These are phyloP conservation scores for Lepidurus apus DNA, from an alignment of 1,140 invertebrate genomes.

Conservation along the genomic window DNA sequence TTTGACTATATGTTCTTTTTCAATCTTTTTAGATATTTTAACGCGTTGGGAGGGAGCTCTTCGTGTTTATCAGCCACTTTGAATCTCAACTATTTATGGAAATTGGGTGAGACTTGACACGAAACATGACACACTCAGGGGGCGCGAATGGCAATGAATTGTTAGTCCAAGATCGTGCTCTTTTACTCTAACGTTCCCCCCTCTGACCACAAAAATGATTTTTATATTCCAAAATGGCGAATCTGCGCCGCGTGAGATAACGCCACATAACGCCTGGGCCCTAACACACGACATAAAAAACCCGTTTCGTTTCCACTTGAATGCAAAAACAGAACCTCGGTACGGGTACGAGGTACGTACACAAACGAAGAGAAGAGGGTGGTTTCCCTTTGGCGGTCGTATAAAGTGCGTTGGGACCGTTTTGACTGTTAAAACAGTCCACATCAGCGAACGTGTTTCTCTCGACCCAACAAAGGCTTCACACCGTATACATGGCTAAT, in stretches of 20 bases:
- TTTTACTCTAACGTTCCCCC: not conserved
- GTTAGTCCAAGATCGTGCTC: not conserved
- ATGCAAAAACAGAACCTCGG: conserved; percentile 6
- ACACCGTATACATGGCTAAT: not conserved
- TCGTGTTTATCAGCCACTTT: conserved; percentile 9
- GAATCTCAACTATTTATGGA: conserved; percentile 11
- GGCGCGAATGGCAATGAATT: not conserved
- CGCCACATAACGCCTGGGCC: not conserved
- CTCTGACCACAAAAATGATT: not conserved
- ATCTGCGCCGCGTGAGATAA: not conserved
- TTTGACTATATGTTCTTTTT: not conserved
- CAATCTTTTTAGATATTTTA: not conserved
- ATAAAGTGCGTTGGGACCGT: too few relatives aligned
- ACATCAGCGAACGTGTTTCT: not conserved
- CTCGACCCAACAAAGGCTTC: not conserved
- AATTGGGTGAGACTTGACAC: conserved; percentile 21
- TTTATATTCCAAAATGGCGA: not conserved
- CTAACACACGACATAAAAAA: not conserved
- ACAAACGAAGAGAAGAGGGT: not conserved
- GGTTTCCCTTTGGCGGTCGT: conserved; percentile 1
- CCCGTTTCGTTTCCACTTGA: not conserved
- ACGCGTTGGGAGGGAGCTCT: not conserved
- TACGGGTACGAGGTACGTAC: not conserved
- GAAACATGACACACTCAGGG: not conserved
- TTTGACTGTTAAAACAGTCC: too few relatives aligned